Evolutionary conservation across 30 jellyfish, hydroid and myxozoan genomes (phyloP).

Genomic region (Haliclystus octoradiatus): DNA sequence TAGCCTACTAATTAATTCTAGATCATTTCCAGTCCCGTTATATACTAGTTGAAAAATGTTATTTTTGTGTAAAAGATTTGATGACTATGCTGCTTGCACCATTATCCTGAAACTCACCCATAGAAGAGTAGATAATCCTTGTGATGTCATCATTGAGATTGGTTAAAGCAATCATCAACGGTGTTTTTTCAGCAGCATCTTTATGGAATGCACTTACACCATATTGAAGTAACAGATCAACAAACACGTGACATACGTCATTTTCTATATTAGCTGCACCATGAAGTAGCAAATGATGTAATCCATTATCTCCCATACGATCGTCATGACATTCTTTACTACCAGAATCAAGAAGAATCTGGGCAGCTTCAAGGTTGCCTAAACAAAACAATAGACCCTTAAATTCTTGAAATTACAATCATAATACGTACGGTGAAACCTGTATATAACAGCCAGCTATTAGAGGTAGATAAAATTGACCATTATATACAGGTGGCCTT

Average conservation of each 20-base stretch:
- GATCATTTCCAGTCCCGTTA: too few relatives aligned
- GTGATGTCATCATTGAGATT: slow-evolving; percentile 5
- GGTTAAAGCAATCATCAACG: slow-evolving; percentile 29
- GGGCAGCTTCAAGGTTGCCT: neutral
- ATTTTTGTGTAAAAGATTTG: too few relatives aligned
- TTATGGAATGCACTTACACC: slow-evolving; percentile 35
- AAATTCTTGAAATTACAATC: neutral
- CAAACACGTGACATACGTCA: neutral
- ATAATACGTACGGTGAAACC: neutral
- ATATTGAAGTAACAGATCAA: slow-evolving; percentile 8
- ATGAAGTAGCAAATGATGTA: slow-evolving; percentile 39
- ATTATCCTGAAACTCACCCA: slow-evolving; percentile 51
- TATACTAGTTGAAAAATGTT: too few relatives aligned
- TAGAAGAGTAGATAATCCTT: slow-evolving; percentile 17
- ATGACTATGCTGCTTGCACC: too few relatives aligned
- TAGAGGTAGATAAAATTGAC: too few relatives aligned
- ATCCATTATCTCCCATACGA: slow-evolving; percentile 28
- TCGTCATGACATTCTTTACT: slow-evolving; percentile 28
- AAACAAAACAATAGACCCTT: too few relatives aligned
- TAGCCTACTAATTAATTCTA: too few relatives aligned
- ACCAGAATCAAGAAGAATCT: slow-evolving; percentile 51
- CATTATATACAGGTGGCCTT: too few relatives aligned
- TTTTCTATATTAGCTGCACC: neutral
- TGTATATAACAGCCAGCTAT: neutral
- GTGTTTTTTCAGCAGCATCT: slow-evolving; percentile 42